Conservation (phyloP, 2,113 vertebrate genomes). For the Noctilio leporinus region DNA sequence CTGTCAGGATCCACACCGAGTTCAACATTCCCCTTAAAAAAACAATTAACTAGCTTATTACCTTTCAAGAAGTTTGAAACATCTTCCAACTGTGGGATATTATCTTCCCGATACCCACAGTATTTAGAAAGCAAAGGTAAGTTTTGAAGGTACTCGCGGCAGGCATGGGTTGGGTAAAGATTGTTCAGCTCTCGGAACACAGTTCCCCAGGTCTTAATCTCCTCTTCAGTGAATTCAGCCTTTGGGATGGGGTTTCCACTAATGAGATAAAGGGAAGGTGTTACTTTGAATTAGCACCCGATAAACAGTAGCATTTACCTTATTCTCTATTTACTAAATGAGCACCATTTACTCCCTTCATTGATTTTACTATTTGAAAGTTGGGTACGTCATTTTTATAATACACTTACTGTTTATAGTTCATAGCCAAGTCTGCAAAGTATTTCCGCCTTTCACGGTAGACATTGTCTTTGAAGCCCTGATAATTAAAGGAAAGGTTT, state of each 20-base stretch:
- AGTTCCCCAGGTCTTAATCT: slow-evolving; percentile 95
- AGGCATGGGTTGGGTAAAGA: slow-evolving; percentile 94
- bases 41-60: slow-evolving; percentile 42
- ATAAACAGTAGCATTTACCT: neutral
- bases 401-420: slow-evolving; percentile 90
- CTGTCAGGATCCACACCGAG: neutral
- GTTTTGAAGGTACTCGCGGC: slow-evolving; percentile 96
- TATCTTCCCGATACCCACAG: slow-evolving; percentile 95
- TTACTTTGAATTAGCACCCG: slow-evolving; percentile 47
- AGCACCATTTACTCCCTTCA: neutral
- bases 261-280: neutral
- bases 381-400: neutral
- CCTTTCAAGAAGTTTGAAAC: slow-evolving; percentile 95
- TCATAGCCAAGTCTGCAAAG: slow-evolving; percentile 96
- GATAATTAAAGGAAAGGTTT: neutral
- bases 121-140: slow-evolving; percentile 91
- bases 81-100: slow-evolving; percentile 97
- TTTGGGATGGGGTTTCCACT: slow-evolving; percentile 92
- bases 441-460: slow-evolving; percentile 96
- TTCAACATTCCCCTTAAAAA: neutral
- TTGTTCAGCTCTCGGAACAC: slow-evolving; percentile 95
- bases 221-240: slow-evolving; percentile 95
- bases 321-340: neutral
- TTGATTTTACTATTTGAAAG: slow-evolving; percentile 26
- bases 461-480: slow-evolving; percentile 99